These are phyloP conservation scores for Parauchenoglanis punctatus DNA, from an alignment of 2,797 vertebrate genomes.

Conservation along the genomic window DNA sequence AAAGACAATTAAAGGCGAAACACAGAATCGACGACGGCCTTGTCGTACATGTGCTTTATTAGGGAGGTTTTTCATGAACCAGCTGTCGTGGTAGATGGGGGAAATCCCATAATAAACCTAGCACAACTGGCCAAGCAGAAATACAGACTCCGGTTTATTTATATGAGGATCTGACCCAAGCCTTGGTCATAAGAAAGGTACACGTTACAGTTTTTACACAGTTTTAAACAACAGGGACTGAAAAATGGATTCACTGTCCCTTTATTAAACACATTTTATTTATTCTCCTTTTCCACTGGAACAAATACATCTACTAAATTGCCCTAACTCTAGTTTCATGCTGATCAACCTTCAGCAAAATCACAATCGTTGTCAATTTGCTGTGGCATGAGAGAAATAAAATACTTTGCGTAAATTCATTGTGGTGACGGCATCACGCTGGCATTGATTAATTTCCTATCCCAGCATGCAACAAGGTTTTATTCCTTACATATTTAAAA, in stretches of 20 bases:
- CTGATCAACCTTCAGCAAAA: not conserved
- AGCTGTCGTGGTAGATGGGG: constrained; percentile 38
- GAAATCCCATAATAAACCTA: constrained; percentile 47
- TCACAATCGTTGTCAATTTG: not conserved
- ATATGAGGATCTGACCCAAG: constrained; percentile 1
- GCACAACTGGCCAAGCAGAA: constrained; percentile 35
- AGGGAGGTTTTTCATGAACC: constrained; percentile 33
- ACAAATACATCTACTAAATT: not conserved
- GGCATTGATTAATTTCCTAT: not conserved
- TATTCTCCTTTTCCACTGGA: not conserved
- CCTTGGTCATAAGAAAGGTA: not conserved
- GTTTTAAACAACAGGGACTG: constrained; percentile 13
- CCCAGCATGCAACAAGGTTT: not conserved
- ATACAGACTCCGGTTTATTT: constrained; percentile 34
- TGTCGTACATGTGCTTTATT: constrained; percentile 39
- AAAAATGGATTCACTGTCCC: not conserved
- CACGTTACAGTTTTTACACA: not conserved
- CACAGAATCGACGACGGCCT: constrained; percentile 21
- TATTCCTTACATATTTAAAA: not conserved
- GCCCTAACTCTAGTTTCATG: not conserved
- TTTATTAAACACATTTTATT: not conserved
- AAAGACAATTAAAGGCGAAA: constrained; percentile 35
- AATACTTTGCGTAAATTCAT: not conserved
- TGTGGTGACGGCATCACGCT: too few relatives aligned
- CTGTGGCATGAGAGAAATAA: not conserved